A percentile compares a stretch with the other conserved stretches of the same genome.
phyloP scores from a whole-genome alignment of 2,113 vertebrate genomes.

The Anthoscopus minutus region DNA sequence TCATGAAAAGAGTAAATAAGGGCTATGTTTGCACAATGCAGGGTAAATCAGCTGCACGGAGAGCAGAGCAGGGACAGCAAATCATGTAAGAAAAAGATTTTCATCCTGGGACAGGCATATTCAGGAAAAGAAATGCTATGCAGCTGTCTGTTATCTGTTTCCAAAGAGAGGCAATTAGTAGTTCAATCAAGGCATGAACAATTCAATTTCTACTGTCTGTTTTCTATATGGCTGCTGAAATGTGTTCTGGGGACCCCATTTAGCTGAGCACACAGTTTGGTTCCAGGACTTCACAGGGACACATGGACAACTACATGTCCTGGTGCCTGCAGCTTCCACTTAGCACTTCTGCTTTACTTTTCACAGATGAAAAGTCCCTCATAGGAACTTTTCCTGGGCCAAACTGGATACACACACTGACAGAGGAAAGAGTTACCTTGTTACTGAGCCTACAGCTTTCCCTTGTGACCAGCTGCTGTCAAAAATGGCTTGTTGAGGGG shows the following conservation, averaged over 20 bases:
- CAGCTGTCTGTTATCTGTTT: neutral
- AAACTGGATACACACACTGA: neutral
- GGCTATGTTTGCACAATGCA: neutral
- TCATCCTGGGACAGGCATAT: neutral
- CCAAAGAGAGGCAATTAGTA: constrained; percentile 8
- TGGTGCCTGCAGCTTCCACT: neutral
- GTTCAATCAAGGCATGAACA: neutral
- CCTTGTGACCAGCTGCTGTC: neutral
- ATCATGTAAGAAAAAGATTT: neutral
- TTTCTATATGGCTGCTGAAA: neutral
- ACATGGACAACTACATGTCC: neutral
- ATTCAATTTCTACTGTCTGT: neutral
- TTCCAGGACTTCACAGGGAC: neutral
- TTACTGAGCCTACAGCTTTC: neutral
- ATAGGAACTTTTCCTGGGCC: neutral
- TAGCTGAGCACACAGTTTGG: neutral
- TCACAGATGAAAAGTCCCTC: neutral
- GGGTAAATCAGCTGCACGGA: neutral
- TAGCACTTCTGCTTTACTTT: neutral
- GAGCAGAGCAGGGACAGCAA: neutral
- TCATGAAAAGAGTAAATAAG: neutral
- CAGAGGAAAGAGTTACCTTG: neutral
- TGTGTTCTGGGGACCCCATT: neutral
- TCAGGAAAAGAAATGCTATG: neutral
- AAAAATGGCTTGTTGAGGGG: neutral